phyloP scores from a whole-genome alignment of 2,888 invertebrate species.

The Panzeria rudis region DNA sequence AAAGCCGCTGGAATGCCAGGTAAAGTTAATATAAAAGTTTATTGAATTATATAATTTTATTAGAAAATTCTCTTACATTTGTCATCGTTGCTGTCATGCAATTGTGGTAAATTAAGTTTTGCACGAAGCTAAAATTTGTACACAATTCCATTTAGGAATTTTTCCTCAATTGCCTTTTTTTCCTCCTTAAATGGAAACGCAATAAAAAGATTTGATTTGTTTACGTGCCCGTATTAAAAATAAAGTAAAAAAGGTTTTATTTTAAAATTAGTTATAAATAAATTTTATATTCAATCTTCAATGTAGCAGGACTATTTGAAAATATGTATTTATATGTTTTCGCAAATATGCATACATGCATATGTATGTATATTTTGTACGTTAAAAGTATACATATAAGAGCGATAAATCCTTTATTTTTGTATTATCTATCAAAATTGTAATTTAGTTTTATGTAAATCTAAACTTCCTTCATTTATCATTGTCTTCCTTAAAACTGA shows the following conservation, averaged over 20 bases:
- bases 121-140: constrained; percentile 53
- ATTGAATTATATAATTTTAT: constrained; percentile 71
- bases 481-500: constrained; percentile 50
- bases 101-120: constrained; percentile 70
- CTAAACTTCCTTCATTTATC: constrained; percentile 65
- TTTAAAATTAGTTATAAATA: constrained; percentile 63
- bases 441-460: constrained; percentile 49
- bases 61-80: constrained; percentile 59
- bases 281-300: constrained; percentile 45
- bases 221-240: constrained; percentile 64
- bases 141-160: constrained; percentile 39
- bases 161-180: constrained; percentile 21
- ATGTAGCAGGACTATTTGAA: neutral
- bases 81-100: constrained; percentile 61
- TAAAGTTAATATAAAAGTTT: constrained; percentile 69
- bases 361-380: neutral
- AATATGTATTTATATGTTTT: neutral
- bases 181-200: constrained; percentile 21
- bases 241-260: constrained; percentile 34
- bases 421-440: neutral
- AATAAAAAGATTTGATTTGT: constrained; percentile 69
- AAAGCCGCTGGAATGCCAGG: constrained; percentile 50
- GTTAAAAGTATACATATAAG: constrained; percentile 4
- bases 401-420: constrained; percentile 39
- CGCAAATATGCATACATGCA: neutral